Percentiles rank a stretch among this genome's conserved stretches.
These are phyloP conservation scores for Silurus glanis DNA, from an alignment of 2,113 vertebrate genomes.

Conservation along the genomic window DNA sequence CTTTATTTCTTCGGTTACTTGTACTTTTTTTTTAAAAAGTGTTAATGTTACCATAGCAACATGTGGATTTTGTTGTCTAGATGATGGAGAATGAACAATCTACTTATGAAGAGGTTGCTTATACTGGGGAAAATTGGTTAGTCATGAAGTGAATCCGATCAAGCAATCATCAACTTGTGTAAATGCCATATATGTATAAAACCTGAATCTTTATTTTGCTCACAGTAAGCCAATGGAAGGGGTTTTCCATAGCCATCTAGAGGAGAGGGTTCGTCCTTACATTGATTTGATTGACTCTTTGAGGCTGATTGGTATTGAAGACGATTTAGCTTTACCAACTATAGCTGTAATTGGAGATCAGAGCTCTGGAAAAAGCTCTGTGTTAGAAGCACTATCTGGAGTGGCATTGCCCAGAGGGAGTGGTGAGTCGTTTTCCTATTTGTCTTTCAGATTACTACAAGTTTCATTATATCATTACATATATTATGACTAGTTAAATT, in stretches of 20 bases:
- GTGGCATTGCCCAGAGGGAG: constrained; percentile 59
- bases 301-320: constrained; percentile 48
- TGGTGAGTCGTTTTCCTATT: constrained; percentile 39
- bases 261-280: constrained; percentile 49
- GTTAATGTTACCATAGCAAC: neutral
- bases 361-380: constrained; percentile 62
- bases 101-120: neutral
- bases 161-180: neutral
- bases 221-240: constrained; percentile 41
- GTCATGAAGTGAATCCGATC: neutral
- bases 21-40: neutral
- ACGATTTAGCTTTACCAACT: constrained; percentile 52
- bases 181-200: neutral
- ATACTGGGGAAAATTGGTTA: constrained; percentile 3
- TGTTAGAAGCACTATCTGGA: constrained; percentile 61
- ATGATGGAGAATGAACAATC: constrained; percentile 15
- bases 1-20: neutral
- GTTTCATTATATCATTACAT: neutral
- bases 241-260: constrained; percentile 37
- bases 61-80: neutral
- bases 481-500: neutral
- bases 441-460: neutral
- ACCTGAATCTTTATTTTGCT: neutral
- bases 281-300: constrained; percentile 54
- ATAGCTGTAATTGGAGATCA: constrained; percentile 57